Evolutionary conservation across 2,888 invertebrate genomes (phyloP), one percentile per base, ranked within the genome.

Genomic region (Gortyna flavago): DNA sequence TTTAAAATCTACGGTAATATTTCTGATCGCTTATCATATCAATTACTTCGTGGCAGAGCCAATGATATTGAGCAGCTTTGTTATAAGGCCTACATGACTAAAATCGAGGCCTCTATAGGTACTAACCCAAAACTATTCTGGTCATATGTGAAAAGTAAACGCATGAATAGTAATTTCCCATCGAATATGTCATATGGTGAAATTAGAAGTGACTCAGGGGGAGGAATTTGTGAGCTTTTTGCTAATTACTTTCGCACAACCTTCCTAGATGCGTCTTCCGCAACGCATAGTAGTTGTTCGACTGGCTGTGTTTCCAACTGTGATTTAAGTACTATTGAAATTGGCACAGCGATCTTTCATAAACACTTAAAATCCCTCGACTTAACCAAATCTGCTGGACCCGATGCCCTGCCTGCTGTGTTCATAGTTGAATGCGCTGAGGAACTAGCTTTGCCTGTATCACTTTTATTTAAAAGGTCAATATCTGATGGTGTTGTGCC

Each of bases 171-270:
- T 41, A 41, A 67, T 44, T 48, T 48, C 1, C 66, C 44, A 11
- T 67, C 44, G 3, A 67, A 7, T 67, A 32, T 67, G 67, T 48
- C 67, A 32, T 67, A 48, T 48, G 67, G 32, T 67, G 21, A 67
- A 21, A 67, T 4, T 21, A 48, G 67, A 38, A 38, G 38, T 48
- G 29, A 44, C 66, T 48, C 44, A 11, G 44, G 44, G 29, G 29
- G 4, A 9, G 44, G 29, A 48, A 67, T 48, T 48, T 67, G 29
- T 44, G 44, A 41, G 18, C 29, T 66, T 11, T 65, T 65, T 29
- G n/a, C n/a, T 65, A 41, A 41, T 65, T 65, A 65, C 7, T 65
- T 41, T 65, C n/a, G 4, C n/a, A 65, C n/a, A 65, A 65, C n/a
- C n/a, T 65, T 41, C 29, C 29, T 66, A 29, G 66, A 44, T 41